Conservation (phyloP, 2,888 invertebrate genomes). For the Nomada ruficornis region DNA sequence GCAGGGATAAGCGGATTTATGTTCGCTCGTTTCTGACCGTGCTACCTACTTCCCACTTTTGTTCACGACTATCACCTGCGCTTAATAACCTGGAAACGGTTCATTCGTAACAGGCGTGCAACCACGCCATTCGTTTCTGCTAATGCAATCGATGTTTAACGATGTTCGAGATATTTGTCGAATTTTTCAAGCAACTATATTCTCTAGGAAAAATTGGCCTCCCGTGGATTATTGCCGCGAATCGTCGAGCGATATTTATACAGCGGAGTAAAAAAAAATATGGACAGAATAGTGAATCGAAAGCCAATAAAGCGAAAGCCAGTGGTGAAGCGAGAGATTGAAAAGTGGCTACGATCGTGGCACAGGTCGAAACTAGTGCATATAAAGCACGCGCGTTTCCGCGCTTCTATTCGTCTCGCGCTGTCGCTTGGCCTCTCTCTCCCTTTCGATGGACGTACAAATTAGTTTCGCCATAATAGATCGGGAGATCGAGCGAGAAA, state of each 20-base stretch:
- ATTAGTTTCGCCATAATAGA: slow-evolving; percentile 37
- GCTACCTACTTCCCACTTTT: slow-evolving; percentile 55
- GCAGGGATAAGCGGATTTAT: slow-evolving; percentile 81
- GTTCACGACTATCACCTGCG: slow-evolving; percentile 65
- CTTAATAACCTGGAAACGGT: slow-evolving; percentile 71
- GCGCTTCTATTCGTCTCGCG: background rate
- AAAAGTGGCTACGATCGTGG: slow-evolving; percentile 54
- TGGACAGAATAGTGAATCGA: slow-evolving; percentile 14
- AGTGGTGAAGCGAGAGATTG: slow-evolving; percentile 33
- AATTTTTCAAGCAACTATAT: background rate
- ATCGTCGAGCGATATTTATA: slow-evolving; percentile 30
- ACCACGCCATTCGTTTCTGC: slow-evolving; percentile 13
- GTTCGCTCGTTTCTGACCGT: slow-evolving; percentile 72
- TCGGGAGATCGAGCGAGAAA: slow-evolving; percentile 19
- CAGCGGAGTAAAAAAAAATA: background rate
- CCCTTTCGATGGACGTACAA: background rate
- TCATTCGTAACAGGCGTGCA: slow-evolving; percentile 59
- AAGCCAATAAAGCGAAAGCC: slow-evolving; percentile 27
- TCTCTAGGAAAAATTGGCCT: slow-evolving; percentile 8
- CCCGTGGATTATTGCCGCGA: slow-evolving; percentile 24
- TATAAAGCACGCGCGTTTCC: slow-evolving; percentile 21
- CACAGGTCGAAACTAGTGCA: slow-evolving; percentile 18
- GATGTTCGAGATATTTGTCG: background rate
- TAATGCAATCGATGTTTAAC: background rate
- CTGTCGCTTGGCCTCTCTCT: background rate